These are phyloP conservation scores for Kryphioiulus occultus DNA, from an alignment of 2,888 invertebrate genomes.

Conservation along the genomic window DNA sequence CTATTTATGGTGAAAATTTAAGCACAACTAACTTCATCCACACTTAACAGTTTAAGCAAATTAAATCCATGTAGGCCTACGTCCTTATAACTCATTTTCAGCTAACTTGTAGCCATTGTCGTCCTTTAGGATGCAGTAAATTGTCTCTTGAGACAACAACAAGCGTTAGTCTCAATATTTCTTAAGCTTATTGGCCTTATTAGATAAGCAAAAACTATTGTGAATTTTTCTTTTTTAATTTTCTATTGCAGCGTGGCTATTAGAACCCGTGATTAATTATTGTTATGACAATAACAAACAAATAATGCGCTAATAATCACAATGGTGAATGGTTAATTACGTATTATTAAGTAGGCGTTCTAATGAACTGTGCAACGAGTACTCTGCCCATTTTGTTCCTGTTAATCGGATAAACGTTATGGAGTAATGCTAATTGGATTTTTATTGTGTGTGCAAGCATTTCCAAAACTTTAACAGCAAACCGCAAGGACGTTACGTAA, in stretches of 20 bases:
- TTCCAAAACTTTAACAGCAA: background rate
- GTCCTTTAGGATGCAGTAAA: too few species aligned
- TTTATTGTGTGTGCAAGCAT: background rate
- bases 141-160: too few species aligned
- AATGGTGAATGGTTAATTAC: background rate
- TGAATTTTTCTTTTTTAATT: background rate
- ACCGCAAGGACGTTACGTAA: background rate
- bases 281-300: background rate
- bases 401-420: background rate
- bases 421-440: background rate
- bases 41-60: too few species aligned
- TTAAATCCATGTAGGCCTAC: too few species aligned
- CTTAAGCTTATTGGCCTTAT: too few species aligned
- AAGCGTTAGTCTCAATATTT: too few species aligned
- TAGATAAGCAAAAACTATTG: background rate
- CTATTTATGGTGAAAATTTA: too few species aligned
- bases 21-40: too few species aligned
- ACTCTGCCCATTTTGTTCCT: background rate
- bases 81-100: too few species aligned
- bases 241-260: background rate
- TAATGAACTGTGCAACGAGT: background rate
- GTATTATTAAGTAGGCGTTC: conserved; percentile 7
- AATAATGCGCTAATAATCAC: background rate
- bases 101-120: too few species aligned
- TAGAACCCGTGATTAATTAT: background rate